phyloP scores from a whole-genome alignment of 2,888 invertebrate species.

The Drosophila koepferae region DNA sequence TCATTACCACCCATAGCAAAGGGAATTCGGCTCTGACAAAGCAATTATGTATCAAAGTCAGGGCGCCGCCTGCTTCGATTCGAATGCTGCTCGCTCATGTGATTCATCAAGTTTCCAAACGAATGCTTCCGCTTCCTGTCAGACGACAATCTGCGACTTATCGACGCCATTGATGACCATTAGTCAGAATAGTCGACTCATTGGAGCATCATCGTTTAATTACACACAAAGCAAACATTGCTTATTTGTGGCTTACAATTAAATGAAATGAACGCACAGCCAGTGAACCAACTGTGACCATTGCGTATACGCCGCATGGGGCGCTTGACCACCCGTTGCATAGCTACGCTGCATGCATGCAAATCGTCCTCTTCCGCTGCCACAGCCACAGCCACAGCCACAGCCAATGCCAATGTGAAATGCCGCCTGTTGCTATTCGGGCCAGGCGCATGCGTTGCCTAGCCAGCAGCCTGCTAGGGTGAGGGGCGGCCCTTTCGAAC shows the following conservation, averaged over 20 bases:
- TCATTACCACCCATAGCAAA: slow-evolving; percentile 1
- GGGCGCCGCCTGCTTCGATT: slow-evolving; percentile 37
- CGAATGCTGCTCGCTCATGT: slow-evolving; percentile 12
- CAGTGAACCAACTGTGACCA: slow-evolving; percentile 4
- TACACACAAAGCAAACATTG: background rate
- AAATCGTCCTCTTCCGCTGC: slow-evolving; percentile 26
- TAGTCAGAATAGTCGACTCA: slow-evolving; percentile 28
- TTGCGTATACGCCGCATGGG: slow-evolving; percentile 48
- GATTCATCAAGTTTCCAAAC: slow-evolving; percentile 49
- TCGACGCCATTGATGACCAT: slow-evolving; percentile 38
- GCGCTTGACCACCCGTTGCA: slow-evolving; percentile 7
- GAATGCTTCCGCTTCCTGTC: slow-evolving; percentile 25
- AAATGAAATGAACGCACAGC: slow-evolving; percentile 30
- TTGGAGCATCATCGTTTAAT: slow-evolving; percentile 23
- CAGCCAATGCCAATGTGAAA: slow-evolving; percentile 20
- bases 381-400: slow-evolving; percentile 4
- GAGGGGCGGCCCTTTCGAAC: slow-evolving; percentile 32
- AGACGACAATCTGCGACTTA: slow-evolving; percentile 22
- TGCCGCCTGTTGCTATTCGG: slow-evolving; percentile 49
- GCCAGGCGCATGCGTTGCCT: slow-evolving; percentile 41
- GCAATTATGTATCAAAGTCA: slow-evolving; percentile 4
- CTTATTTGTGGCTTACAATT: slow-evolving; percentile 25
- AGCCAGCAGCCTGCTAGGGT: background rate
- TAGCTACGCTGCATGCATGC: slow-evolving; percentile 36
- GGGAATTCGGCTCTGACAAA: background rate